Conservation (phyloP, 2,888 invertebrate species). For the Bhutanitis thaidina region DNA sequence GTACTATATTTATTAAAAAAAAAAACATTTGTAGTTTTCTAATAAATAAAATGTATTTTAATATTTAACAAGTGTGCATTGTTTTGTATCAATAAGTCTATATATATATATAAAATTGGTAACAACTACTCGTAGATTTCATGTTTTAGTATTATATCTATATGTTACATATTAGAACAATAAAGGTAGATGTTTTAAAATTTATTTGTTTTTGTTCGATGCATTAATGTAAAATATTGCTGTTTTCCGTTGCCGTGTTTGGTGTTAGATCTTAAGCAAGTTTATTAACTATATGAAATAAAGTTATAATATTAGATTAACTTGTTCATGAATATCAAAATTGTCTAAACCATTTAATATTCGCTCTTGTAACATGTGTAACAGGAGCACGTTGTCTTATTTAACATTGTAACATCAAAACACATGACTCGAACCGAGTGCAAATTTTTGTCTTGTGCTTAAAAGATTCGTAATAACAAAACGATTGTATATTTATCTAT, state of each 20-base stretch:
- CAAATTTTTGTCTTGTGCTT: constrained; percentile 20
- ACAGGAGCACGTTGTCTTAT: neutral
- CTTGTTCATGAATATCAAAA: constrained; percentile 42
- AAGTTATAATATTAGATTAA: constrained; percentile 26
- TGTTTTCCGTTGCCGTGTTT: constrained; percentile 67
- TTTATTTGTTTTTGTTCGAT: constrained; percentile 30
- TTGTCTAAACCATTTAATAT: constrained; percentile 24
- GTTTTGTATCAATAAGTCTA: constrained; percentile 37
- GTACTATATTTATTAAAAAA: neutral
- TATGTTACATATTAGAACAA: constrained; percentile 26
- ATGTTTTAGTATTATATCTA: constrained; percentile 27
- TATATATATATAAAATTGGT: constrained; percentile 47
- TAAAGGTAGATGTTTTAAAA: constrained; percentile 27
- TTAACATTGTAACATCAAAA: neutral
- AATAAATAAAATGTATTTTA: constrained; percentile 17
- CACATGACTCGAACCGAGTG: neutral
- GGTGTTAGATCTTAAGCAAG: constrained; percentile 56
- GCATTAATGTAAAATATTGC: constrained; percentile 60
- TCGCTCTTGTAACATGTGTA: neutral
- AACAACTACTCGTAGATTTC: constrained; percentile 31
- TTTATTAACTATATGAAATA: constrained; percentile 24
- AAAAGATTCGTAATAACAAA: neutral
- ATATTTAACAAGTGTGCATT: constrained; percentile 26
- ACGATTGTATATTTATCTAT: constrained; percentile 2
- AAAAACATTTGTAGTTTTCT: constrained; percentile 26